These are phyloP conservation scores for Drosophila robusta DNA, from an alignment of 2,888 invertebrate species.

Conservation along the genomic window DNA sequence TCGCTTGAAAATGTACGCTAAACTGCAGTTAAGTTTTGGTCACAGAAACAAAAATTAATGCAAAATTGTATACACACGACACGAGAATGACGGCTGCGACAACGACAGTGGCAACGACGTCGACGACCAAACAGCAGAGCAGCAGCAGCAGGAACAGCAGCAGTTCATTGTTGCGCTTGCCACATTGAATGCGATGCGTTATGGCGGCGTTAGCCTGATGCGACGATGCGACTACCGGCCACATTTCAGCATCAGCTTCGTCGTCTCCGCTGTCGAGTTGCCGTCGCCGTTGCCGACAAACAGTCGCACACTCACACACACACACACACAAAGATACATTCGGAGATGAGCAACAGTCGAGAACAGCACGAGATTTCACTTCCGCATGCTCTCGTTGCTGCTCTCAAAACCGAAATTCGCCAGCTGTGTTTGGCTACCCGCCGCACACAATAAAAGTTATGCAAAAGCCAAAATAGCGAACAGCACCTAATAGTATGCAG, in stretches of 20 bases:
- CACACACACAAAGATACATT: slow-evolving; percentile 22
- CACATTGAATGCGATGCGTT: slow-evolving; percentile 82
- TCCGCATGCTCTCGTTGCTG: slow-evolving; percentile 64
- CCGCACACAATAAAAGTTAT: slow-evolving; percentile 75
- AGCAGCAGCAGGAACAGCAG: slow-evolving; percentile 45
- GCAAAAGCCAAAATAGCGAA: slow-evolving; percentile 70
- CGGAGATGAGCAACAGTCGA: slow-evolving; percentile 78
- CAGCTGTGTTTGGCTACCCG: slow-evolving; percentile 50
- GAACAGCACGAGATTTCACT: slow-evolving; percentile 49
- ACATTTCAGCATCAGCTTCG: slow-evolving; percentile 70
- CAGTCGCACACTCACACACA: slow-evolving; percentile 31
- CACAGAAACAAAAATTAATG: slow-evolving; percentile 77
- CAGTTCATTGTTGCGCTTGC: slow-evolving; percentile 81
- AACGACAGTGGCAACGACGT: slow-evolving; percentile 32
- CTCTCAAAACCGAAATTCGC: slow-evolving; percentile 54
- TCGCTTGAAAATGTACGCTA: slow-evolving; percentile 66
- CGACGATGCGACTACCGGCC: slow-evolving; percentile 81
- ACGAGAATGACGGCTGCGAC: slow-evolving; percentile 48
- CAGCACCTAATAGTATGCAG: slow-evolving; percentile 70
- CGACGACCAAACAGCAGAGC: slow-evolving; percentile 29
- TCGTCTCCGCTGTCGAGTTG: slow-evolving; percentile 30
- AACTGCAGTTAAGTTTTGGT: slow-evolving; percentile 75
- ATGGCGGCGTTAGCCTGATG: slow-evolving; percentile 80
- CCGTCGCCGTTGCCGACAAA: slow-evolving; percentile 29
- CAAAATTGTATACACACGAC: slow-evolving; percentile 79